Evolutionary conservation across 2,113 vertebrate genomes (phyloP), one percentile per base, ranked within the genome.

Genomic region (Podiceps cristatus): DNA sequence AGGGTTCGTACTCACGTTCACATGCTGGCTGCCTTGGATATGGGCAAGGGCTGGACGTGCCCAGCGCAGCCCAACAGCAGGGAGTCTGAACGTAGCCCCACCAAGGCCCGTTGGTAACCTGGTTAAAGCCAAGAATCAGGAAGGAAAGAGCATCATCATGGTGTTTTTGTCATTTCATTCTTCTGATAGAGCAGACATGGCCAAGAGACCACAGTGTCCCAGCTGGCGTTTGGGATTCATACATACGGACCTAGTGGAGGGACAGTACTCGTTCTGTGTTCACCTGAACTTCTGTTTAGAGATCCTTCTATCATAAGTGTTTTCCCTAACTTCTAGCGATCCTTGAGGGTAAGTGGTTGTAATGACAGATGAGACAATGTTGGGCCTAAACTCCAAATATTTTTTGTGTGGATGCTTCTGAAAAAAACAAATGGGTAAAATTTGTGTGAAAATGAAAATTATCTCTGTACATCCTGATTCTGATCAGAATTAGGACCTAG

Each of bases 201-300:
- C 17, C 37, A 85, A 55, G 69, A 86, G 27, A 52, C 28, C 2
- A 0, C 25, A 18, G 11, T 10, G 45, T 35, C 37, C 50, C 40
- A 40, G 22, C 25, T 77, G 47, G 4, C 35, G 7, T 29, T 7
- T 75, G 35, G 20, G 35, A 44, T 53, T 7, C 33, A 75, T 33
- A 45, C 14, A 18, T 14, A n/a, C 0, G 2, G 37, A 25, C 27
- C 5, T 62, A n/a, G 44, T 45, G 18, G 11, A 47, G 13, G 4
- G 15, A 1, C 27, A 79, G 3, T 29, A 29, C 4, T 18, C 47
- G 3, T 71, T 88, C 19, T n/a, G 3, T 33, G 24, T 47, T 92
- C 44, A 52, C 24, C 25, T 58, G 20, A 86, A 52, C 5, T 50
- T 77, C 60, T 79, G 11, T n/a, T 81, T 64, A 27, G 9, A 60